phyloP scores from a whole-genome alignment of 1,140 invertebrate genomes.

The Coenobita brevimanus region DNA sequence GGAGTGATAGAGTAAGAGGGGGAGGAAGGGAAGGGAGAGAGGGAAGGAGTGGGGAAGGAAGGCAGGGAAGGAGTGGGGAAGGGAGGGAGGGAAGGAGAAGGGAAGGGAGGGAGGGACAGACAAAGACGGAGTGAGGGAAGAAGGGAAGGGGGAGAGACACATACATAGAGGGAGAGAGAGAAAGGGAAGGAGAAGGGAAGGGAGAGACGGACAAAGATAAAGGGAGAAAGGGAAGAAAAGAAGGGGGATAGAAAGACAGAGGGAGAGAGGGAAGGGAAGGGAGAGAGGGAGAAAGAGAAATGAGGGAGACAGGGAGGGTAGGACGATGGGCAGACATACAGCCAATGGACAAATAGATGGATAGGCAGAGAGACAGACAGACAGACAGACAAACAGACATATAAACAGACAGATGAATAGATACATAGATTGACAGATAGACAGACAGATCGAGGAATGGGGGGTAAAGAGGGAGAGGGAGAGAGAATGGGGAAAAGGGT shows the following conservation, averaged over 20 bases:
- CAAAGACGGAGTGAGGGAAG: not conserved
- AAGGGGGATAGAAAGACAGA: too few relatives aligned
- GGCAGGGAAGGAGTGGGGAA: not conserved
- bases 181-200: not conserved
- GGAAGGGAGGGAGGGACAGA: not conserved
- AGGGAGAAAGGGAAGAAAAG: not conserved
- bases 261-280: too few relatives aligned
- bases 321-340: not conserved
- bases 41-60: not conserved
- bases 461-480: conserved; percentile 8
- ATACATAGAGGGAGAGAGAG: not conserved
- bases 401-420: not conserved
- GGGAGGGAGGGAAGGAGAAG: not conserved
- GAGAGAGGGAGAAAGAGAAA: not conserved
- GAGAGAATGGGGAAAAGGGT: not conserved
- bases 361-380: too few relatives aligned
- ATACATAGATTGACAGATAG: not conserved
- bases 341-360: too few relatives aligned
- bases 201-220: conserved; percentile 20
- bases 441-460: not conserved
- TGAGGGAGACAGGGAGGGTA: not conserved
- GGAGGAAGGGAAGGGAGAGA: not conserved
- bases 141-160: not conserved
- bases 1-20: too few relatives aligned
- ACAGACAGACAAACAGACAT: too few relatives aligned